Conservation (phyloP, 2,888 invertebrate genomes). For the Hypercompe scribonia region DNA sequence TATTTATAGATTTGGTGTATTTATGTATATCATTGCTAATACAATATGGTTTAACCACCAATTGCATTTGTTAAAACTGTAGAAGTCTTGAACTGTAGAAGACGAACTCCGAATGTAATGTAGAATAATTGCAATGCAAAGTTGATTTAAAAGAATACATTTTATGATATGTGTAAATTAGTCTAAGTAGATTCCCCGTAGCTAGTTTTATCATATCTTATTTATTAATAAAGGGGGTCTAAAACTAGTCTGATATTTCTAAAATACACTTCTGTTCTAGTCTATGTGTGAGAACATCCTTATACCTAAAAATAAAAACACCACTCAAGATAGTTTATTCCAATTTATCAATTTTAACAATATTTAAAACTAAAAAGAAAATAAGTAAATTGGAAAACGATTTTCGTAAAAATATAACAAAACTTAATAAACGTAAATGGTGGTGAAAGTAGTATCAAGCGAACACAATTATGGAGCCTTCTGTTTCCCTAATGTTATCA, state of each 20-base stretch:
- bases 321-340: no score
- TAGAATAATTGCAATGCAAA: background rate
- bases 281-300: background rate
- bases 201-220: background rate
- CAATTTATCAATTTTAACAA: no score
- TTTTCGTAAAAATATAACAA: conserved; percentile 6
- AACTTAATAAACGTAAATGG: conserved; percentile 18
- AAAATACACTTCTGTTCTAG: background rate
- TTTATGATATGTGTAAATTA: background rate
- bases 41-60: conserved; percentile 3
- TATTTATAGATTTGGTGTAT: no score
- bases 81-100: no score
- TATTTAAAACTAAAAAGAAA: background rate
- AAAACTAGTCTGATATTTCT: no score
- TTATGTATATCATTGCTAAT: no score
- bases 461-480: conserved; percentile 11
- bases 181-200: background rate
- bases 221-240: background rate
- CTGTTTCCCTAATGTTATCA: conserved; percentile 13
- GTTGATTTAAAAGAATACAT: conserved; percentile 3
- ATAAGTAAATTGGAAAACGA: background rate
- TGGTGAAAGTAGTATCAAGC: conserved; percentile 9
- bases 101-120: no score
- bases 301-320: no score
- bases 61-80: conserved; percentile 4